Conservation (phyloP, 2,888 invertebrate genomes). For the Eupithecia insigniata region DNA sequence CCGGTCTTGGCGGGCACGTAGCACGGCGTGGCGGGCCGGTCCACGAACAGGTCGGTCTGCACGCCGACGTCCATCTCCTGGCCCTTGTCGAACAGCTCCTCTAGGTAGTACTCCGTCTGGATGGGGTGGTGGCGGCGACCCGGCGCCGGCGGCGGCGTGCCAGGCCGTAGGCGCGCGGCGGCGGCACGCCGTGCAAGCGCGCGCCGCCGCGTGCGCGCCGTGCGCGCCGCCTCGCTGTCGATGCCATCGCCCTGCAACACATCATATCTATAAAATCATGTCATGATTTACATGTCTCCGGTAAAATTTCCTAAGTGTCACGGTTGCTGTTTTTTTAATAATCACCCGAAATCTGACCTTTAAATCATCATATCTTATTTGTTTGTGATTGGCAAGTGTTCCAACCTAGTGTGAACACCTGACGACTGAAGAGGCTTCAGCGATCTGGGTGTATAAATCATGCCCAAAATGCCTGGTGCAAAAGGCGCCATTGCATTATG, state of each 20-base stretch:
- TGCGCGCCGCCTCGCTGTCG: constrained; percentile 67
- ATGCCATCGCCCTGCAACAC: constrained; percentile 72
- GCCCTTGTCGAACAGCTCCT: constrained; percentile 92
- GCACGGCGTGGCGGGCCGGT: constrained; percentile 91
- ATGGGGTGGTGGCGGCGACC: constrained; percentile 94
- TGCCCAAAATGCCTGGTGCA: too few species aligned
- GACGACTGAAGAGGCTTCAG: too few species aligned
- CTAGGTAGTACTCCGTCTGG: constrained; percentile 95
- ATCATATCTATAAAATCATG: too few species aligned
- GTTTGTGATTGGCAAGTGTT: too few species aligned
- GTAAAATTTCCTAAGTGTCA: too few species aligned
- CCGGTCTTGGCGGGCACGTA: constrained; percentile 92
- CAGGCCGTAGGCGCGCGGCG: constrained; percentile 86
- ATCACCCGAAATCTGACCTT: too few species aligned
- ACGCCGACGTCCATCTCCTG: constrained; percentile 90
- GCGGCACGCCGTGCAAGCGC: constrained; percentile 90
- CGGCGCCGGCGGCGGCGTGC: constrained; percentile 90
- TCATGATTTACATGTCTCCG: too few species aligned
- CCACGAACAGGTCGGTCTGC: constrained; percentile 94
- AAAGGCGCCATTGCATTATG: too few species aligned
- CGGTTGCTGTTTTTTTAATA: too few species aligned
- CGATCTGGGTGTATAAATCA: too few species aligned
- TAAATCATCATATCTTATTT: too few species aligned
- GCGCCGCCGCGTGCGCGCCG: constrained; percentile 84
- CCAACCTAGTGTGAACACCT: too few species aligned